phyloP scores from a whole-genome alignment of 2,888 invertebrate genomes.

The Cryptocheilus praepositus region DNA sequence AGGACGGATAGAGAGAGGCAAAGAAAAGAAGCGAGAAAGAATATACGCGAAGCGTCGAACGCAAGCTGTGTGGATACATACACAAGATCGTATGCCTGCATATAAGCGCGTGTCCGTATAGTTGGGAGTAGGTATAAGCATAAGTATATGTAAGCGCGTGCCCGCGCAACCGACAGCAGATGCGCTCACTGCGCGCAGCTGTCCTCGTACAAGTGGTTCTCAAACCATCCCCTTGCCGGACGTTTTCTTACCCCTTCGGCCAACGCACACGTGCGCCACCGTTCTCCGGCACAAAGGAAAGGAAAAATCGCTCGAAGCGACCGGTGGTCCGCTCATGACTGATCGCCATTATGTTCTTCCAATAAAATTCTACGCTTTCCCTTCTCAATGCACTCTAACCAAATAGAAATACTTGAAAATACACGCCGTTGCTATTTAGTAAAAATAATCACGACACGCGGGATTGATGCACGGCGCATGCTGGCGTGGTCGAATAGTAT shows the following conservation, averaged over 20 bases:
- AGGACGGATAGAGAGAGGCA: conserved; percentile 13
- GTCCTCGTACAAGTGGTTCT: conserved; percentile 75
- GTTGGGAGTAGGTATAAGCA: conserved; percentile 56
- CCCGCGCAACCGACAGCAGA: conserved; percentile 73
- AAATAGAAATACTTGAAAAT: too few species aligned
- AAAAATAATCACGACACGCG: not conserved
- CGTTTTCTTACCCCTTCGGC: conserved; percentile 38
- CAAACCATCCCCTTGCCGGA: conserved; percentile 63
- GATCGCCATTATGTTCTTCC: not conserved
- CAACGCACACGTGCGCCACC: conserved; percentile 8
- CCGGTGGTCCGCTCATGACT: not conserved
- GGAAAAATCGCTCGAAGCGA: not conserved
- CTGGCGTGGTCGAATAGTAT: too few species aligned
- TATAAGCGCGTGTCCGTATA: conserved; percentile 15
- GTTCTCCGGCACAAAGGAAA: conserved; percentile 32
- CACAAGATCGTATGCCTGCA: conserved; percentile 3
- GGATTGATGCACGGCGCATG: too few species aligned
- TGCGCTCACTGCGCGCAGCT: conserved; percentile 70
- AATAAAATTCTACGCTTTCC: not conserved
- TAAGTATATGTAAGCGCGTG: conserved; percentile 68
- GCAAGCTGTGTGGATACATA: conserved; percentile 27
- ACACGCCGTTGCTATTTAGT: conserved; percentile 2
- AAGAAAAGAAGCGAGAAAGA: conserved; percentile 23
- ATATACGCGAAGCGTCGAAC: conserved; percentile 29
- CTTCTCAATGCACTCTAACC: too few species aligned